Conservation (phyloP, 2,888 invertebrate species). For the Melieria omissa region DNA sequence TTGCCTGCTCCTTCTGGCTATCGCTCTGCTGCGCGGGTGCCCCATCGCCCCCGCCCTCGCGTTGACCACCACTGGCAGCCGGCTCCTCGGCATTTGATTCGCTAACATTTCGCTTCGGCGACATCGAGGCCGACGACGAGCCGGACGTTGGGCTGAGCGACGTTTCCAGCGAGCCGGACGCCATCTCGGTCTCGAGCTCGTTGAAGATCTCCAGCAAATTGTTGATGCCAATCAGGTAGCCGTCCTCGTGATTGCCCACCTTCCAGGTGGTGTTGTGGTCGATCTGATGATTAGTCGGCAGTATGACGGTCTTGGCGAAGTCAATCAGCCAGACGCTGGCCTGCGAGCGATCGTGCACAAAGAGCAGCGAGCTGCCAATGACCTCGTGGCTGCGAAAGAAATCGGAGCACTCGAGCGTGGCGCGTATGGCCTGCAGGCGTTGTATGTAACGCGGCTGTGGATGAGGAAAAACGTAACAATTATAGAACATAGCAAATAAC, state of each 20-base stretch:
- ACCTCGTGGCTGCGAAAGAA: conserved; percentile 95
- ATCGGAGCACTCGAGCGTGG: conserved; percentile 83
- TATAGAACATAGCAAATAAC: neutral
- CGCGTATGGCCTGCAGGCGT: conserved; percentile 84
- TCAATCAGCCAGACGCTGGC: conserved; percentile 98
- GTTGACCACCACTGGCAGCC: neutral
- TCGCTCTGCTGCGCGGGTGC: neutral
- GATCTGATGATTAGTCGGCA: conserved; percentile 80
- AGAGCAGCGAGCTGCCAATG: conserved; percentile 92
- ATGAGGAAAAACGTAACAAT: conserved; percentile 5
- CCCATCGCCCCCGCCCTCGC: neutral
- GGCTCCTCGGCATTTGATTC: neutral
- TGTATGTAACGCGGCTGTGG: conserved; percentile 83
- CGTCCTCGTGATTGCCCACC: conserved; percentile 96
- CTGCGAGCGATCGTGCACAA: conserved; percentile 90
- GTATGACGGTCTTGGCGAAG: conserved; percentile 92
- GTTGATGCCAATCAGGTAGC: conserved; percentile 91
- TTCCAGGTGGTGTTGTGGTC: conserved; percentile 88
- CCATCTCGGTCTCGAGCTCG: conserved; percentile 54
- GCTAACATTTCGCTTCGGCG: conserved; percentile 38
- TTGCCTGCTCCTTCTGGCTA: no score
- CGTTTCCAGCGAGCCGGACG: conserved; percentile 29
- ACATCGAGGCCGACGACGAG: conserved; percentile 47
- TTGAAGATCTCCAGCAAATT: conserved; percentile 87
- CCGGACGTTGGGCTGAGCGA: conserved; percentile 38